Evolutionary conservation across 2,113 vertebrate genomes (phyloP), one percentile per base, ranked within the genome.

Genomic region (Nesoenas mayeri): DNA sequence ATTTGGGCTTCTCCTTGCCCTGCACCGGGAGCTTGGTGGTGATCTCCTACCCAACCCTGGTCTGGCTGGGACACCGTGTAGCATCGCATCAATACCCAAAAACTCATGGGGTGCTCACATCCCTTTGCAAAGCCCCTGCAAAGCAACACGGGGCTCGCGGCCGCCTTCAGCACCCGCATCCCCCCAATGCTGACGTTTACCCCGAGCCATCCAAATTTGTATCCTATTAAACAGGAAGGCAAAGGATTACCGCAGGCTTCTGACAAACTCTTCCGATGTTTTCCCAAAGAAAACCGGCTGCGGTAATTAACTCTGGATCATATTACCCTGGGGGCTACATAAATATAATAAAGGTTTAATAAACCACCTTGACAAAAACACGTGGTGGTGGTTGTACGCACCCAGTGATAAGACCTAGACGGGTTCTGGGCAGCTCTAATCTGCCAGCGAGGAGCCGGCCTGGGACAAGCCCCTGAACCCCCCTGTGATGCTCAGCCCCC

Each of bases 31-130:
- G 20, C 36, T 88, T 79, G 21, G 28, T 34, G 57, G 54, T 21
- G 60, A 9, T 67, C 20, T 73, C 40, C 71, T 21, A 61, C 58
- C 48, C 32, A 4, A 57, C 2, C 56, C 56, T 40, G 8, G 62
- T 22, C 20, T 48, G 20, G 51, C 5, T n/a, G n/a, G 79, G 79
- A 60, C 42, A 13, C 14, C 1, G 2, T 1, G 29, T 3, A 15
- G 19, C n/a, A 10, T 11, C 47, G 62, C 48, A 72, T 8, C 58
- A 48, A 3, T 20, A 16, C 11, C 66, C 26, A 6, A 15, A 64
- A 47, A 40, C 6, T 21, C 28, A 40, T 1, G 0, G 0, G 32
- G 73, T 2, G 3, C 11, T 19, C 29, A 18, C 29, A 53, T 2
- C 20, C 4, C 0, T 40, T 40, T 40, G 40, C 42, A 44, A 44